These are phyloP conservation scores for Ptychochromis oligacanthus DNA, from an alignment of 2,113 vertebrate species.

Conservation along the genomic window DNA sequence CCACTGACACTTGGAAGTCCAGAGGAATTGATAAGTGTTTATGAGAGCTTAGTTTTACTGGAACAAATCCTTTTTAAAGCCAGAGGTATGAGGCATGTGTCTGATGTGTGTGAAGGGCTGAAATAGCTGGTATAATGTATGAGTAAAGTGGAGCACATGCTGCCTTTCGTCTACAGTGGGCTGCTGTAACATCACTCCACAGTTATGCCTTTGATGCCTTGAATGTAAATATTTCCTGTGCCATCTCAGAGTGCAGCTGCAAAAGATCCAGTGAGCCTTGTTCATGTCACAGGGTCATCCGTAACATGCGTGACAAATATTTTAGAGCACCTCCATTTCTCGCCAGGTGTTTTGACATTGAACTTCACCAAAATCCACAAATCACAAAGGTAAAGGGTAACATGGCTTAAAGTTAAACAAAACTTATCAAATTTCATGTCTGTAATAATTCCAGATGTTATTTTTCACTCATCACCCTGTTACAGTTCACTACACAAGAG, in stretches of 20 bases:
- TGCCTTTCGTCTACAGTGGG: not conserved
- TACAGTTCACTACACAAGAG: not conserved
- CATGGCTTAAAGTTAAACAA: not conserved
- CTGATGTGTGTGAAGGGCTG: slow-evolving; percentile 44
- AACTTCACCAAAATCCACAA: slow-evolving; percentile 26
- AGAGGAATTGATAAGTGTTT: slow-evolving; percentile 18
- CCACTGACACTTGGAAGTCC: slow-evolving; percentile 2
- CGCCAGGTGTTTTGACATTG: slow-evolving; percentile 35
- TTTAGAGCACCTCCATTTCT: not conserved
- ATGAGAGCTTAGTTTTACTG: slow-evolving; percentile 51
- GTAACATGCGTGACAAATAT: not conserved
- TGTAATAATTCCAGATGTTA: not conserved
- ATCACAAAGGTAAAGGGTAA: not conserved
- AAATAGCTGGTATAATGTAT: slow-evolving; percentile 49
- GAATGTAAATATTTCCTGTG: slow-evolving; percentile 53
- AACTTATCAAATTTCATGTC: not conserved
- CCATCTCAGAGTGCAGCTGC: slow-evolving; percentile 36
- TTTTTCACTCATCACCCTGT: slow-evolving; percentile 28
- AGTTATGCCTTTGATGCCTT: slow-evolving; percentile 48
- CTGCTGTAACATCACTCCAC: slow-evolving; percentile 13
- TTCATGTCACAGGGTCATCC: not conserved
- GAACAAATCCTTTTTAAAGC: slow-evolving; percentile 59
- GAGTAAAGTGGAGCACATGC: slow-evolving; percentile 48
- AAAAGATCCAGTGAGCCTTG: slow-evolving; percentile 5
- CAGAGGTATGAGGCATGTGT: slow-evolving; percentile 43